A percentile compares a stretch with the other conserved stretches of the same genome.
Conservation (phyloP, 2,113 vertebrate genomes). For the Gopherus flavomarginatus region DNA sequence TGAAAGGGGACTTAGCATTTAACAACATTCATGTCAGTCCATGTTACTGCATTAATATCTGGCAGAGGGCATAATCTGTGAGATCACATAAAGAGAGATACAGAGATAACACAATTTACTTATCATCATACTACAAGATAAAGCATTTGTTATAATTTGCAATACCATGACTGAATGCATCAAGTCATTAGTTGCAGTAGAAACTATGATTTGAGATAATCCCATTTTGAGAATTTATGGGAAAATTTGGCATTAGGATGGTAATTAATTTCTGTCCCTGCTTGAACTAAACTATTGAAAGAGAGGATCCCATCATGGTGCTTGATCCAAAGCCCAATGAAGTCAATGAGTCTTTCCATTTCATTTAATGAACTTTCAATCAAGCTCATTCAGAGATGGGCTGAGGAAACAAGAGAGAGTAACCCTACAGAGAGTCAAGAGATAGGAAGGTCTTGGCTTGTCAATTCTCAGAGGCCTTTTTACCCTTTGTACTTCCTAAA, state of each 20-base stretch:
- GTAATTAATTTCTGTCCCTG: neutral
- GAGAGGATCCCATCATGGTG: neutral
- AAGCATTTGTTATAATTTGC: neutral
- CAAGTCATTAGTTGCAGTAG: conserved; percentile 33
- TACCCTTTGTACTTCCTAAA: neutral
- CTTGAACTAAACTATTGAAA: conserved; percentile 17
- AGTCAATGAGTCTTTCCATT: conserved; percentile 28
- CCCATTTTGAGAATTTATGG: neutral
- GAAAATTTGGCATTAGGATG: neutral
- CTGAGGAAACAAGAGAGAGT: conserved; percentile 2
- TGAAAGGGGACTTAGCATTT: neutral
- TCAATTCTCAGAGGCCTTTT: neutral
- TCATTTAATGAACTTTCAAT: neutral
- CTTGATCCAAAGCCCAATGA: neutral
- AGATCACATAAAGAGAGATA: neutral
- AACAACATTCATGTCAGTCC: neutral
- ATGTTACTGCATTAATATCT: neutral
- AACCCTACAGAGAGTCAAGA: conserved; percentile 1
- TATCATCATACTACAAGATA: conserved; percentile 23
- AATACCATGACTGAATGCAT: conserved; percentile 41
- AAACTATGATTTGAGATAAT: neutral
- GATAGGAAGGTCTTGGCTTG: neutral
- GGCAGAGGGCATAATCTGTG: neutral
- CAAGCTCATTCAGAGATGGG: neutral
- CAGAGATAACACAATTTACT: neutral